Evolutionary conservation across 30 jellyfish, hydroid and myxozoan genomes (phyloP), one percentile per base, ranked within the genome.

Genomic region (Kudoa iwatai): DNA sequence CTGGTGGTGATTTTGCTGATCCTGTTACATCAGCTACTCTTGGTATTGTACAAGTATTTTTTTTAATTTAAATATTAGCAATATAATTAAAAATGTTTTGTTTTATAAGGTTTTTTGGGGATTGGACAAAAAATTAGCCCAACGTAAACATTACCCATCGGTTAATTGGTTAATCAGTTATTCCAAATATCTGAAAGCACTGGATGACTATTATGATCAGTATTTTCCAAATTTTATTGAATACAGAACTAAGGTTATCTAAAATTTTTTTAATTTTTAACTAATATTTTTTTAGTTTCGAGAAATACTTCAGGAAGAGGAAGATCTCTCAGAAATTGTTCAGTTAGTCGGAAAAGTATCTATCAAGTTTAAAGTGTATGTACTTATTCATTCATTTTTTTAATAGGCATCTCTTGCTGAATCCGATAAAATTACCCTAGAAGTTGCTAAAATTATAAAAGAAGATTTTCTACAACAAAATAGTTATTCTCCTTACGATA

Each of bases 1-100:
- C 87, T 50, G 94, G 94, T 44, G 94, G 94, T 19, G 94, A 74
- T 53, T 74, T 74, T 48, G 87, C 94, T n/a, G 94, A 74, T 45
- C 94, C 94, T 20, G 94, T 74, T 43, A 74, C 94, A 2, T 59
- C 94, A 4, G 94, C 94, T 20, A 74, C 94, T 4, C 68, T 74
- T 25, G 87, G 87, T 54, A 74, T 74, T 50, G 94, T 74, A 0
- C 94, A 74, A 83, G 94, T 62, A 45, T 44, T 67, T 2, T n/a
- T n/a, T n/a, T n/a, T n/a, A n/a, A n/a, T n/a, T n/a, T n/a, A n/a
- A n/a, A n/a, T n/a, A n/a, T n/a, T n/a, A n/a, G n/a, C n/a, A n/a
- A n/a, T n/a, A n/a, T n/a, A n/a, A n/a, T n/a, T n/a, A n/a, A n/a
- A n/a, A n/a, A n/a, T n/a, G n/a, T n/a, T n/a, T n/a, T n/a, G n/a